These are phyloP conservation scores for Phalloptychus januarius DNA, from an alignment of 2,797 vertebrate species.

Conservation along the genomic window DNA sequence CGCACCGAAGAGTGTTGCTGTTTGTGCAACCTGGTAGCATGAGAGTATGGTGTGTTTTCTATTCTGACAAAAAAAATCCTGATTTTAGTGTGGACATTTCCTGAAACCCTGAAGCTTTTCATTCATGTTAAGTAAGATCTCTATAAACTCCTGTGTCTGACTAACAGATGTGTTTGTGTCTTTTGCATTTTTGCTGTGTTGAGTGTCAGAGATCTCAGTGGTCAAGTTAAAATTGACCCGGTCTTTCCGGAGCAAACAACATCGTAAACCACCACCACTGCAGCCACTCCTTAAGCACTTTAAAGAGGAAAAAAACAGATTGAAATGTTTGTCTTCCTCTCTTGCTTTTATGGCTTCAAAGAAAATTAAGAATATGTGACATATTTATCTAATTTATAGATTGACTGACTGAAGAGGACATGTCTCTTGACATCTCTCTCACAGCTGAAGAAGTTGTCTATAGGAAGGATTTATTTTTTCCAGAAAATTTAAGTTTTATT, in stretches of 20 bases:
- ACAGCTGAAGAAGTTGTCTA: too few species aligned
- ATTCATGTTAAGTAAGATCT: constrained; percentile 12
- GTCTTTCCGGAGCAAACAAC: constrained; percentile 75
- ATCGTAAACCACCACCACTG: constrained; percentile 56
- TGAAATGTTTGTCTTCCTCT: constrained; percentile 40
- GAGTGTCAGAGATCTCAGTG: constrained; percentile 17
- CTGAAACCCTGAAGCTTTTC: neutral
- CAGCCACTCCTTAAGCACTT: constrained; percentile 58
- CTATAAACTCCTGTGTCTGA: constrained; percentile 41
- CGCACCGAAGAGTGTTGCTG: neutral
- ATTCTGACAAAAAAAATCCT: neutral
- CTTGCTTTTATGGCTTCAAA: constrained; percentile 35
- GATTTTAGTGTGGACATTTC: neutral
- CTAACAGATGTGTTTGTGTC: constrained; percentile 1
- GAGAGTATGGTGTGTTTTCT: neutral
- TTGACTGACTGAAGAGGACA: neutral
- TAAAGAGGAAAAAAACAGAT: constrained; percentile 53
- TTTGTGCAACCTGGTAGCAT: neutral
- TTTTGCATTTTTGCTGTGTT: constrained; percentile 9
- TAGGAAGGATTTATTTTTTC: neutral
- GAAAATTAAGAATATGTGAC: constrained; percentile 13
- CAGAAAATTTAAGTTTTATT: neutral
- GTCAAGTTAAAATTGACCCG: constrained; percentile 25
- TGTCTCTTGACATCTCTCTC: neutral
- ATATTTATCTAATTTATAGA: constrained; percentile 5